Evolutionary conservation across 2,888 invertebrate species (phyloP).

Genomic region (Acronicta aceris): DNA sequence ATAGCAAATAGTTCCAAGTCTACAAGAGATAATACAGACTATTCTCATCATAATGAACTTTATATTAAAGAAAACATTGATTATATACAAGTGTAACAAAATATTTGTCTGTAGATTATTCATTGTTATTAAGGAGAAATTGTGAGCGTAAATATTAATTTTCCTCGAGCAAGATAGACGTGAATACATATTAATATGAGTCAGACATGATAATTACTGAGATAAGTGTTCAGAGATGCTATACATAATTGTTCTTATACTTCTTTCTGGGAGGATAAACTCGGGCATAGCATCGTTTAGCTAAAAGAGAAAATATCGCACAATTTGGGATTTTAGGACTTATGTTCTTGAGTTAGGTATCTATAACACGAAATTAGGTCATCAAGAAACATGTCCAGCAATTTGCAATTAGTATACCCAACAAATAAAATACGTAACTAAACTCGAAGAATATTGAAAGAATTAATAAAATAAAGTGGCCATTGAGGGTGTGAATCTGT

Average conservation of each 20-base stretch:
- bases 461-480: too few species aligned
- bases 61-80: conserved; percentile 27
- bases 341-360: too few species aligned
- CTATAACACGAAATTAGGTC: too few species aligned
- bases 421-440: too few species aligned
- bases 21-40: conserved; percentile 38
- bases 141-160: conserved; percentile 23
- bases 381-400: too few species aligned
- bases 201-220: not conserved
- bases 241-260: not conserved
- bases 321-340: too few species aligned
- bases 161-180: conserved; percentile 6
- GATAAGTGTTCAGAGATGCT: not conserved
- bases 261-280: not conserved
- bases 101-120: conserved; percentile 42
- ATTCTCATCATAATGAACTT: conserved; percentile 16
- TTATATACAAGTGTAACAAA: conserved; percentile 51
- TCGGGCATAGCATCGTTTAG: too few species aligned
- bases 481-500: too few species aligned
- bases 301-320: too few species aligned
- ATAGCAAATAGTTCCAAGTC: conserved; percentile 44
- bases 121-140: conserved; percentile 23
- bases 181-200: conserved; percentile 5
- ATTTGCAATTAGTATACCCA: too few species aligned
- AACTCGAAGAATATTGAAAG: too few species aligned